A percentile compares a stretch with the other conserved stretches of the same genome.
These are phyloP conservation scores for Mongoloraphidia duomilia DNA, from an alignment of 2,888 invertebrate species.

Conservation along the genomic window DNA sequence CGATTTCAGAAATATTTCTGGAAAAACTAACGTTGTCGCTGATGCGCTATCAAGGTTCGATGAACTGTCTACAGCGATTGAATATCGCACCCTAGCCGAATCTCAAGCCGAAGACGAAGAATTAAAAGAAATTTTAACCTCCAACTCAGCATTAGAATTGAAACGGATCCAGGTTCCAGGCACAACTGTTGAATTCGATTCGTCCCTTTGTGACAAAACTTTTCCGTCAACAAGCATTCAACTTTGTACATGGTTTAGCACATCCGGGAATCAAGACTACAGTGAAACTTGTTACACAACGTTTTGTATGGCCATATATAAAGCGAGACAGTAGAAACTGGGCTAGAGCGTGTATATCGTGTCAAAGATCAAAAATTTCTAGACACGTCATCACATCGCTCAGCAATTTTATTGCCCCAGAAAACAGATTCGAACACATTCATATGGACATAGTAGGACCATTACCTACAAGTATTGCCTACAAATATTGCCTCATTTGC, in stretches of 20 bases:
- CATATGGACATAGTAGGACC: conserved; percentile 30
- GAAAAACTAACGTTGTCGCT: conserved; percentile 21
- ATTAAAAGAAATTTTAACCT: too few species aligned
- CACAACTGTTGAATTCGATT: conserved; percentile 5
- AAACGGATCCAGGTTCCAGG: neutral
- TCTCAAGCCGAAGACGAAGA: conserved; percentile 20
- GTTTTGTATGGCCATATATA: conserved; percentile 16
- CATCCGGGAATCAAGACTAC: conserved; percentile 14
- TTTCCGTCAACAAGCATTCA: conserved; percentile 13
- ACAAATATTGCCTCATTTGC: conserved; percentile 21
- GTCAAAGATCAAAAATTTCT: conserved; percentile 12
- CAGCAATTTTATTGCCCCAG: neutral
- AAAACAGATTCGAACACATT: conserved; percentile 22
- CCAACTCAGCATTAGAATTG: neutral
- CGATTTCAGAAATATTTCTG: conserved; percentile 19
- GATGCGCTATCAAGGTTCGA: conserved; percentile 21
- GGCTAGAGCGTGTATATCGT: conserved; percentile 11
- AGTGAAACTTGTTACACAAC: conserved; percentile 4
- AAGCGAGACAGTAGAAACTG: conserved; percentile 9
- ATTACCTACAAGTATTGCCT: conserved; percentile 19
- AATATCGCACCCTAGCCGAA: conserved; percentile 8
- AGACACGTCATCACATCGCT: conserved; percentile 7
- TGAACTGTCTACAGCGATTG: conserved; percentile 7
- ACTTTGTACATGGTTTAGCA: conserved; percentile 11
- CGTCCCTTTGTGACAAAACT: conserved; percentile 13